A percentile compares a stretch with the other conserved stretches of the same genome.
phyloP scores from a whole-genome alignment of 2,113 vertebrate genomes.

The Camelus bactrianus region DNA sequence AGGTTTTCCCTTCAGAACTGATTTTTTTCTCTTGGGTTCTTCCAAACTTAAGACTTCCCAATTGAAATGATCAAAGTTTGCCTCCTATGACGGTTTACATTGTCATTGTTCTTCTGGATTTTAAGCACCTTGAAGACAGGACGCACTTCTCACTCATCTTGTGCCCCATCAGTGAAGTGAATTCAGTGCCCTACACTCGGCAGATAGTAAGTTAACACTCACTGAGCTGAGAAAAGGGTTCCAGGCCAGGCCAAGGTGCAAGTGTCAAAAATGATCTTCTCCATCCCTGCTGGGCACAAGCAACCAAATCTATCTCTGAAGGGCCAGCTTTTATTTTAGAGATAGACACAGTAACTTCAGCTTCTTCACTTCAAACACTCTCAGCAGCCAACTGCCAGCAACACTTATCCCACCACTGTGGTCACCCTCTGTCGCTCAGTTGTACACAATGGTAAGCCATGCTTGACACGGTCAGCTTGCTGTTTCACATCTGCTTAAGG shows the following conservation, averaged over 20 bases:
- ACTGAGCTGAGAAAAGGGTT: neutral
- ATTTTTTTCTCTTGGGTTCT: neutral
- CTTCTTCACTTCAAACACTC: neutral
- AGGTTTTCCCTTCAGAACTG: neutral
- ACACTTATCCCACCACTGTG: neutral
- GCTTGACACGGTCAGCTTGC: neutral
- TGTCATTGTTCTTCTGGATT: neutral
- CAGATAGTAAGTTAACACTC: neutral
- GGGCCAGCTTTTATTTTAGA: constrained; percentile 4
- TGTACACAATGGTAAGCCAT: fast-evolving
- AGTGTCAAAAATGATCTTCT: neutral
- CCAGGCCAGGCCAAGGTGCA: neutral
- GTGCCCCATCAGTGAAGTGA: neutral
- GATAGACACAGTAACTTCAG: neutral
- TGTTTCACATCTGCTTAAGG: neutral
- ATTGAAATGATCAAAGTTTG: neutral
- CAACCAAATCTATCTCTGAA: neutral
- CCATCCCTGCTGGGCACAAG: neutral
- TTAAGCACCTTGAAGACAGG: neutral
- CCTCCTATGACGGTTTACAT: neutral
- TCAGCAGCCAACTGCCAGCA: neutral
- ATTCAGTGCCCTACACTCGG: neutral
- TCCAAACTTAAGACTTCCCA: neutral
- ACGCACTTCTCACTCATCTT: neutral
- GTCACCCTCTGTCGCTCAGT: neutral